These are phyloP conservation scores for Dendrocopos noguchii DNA, from an alignment of 2,113 vertebrate species.

Conservation along the genomic window DNA sequence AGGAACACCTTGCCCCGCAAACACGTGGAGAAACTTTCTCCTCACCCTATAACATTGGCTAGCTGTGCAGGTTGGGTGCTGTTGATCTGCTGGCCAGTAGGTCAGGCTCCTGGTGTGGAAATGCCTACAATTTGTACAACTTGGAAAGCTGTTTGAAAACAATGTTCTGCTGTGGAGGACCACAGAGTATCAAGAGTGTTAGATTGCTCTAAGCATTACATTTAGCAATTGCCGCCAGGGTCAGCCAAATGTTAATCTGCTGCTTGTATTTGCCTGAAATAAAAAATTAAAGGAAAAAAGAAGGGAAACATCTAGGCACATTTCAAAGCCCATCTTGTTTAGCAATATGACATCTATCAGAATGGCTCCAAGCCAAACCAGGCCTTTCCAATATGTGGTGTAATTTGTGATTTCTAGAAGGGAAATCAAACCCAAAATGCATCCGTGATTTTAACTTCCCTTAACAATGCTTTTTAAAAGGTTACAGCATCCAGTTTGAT, in stretches of 20 bases:
- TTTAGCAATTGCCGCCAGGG: conserved; percentile 41
- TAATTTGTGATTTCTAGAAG: conserved; percentile 31
- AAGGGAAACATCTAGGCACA: conserved; percentile 2
- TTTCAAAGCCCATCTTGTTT: conserved; percentile 62
- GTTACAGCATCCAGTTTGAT: conserved; percentile 27
- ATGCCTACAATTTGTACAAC: background rate
- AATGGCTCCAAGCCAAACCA: conserved; percentile 42
- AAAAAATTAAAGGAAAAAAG: background rate
- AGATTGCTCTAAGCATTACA: conserved; percentile 44
- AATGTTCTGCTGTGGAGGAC: background rate
- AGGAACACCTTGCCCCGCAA: background rate
- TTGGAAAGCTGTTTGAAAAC: conserved; percentile 42
- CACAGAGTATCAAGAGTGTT: background rate
- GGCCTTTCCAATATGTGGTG: background rate
- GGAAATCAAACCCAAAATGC: conserved; percentile 45
- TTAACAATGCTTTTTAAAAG: conserved; percentile 56
- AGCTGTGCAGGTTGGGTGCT: background rate
- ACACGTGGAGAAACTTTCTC: too few species aligned
- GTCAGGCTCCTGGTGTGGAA: background rate
- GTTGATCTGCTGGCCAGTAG: background rate
- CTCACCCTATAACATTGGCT: fast-evolving
- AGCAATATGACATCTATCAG: conserved; percentile 54
- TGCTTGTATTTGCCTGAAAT: conserved; percentile 62
- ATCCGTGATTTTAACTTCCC: conserved; percentile 43
- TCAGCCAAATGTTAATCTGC: conserved; percentile 73